These are phyloP conservation scores for Myotis lucifugus DNA, from an alignment of 2,113 vertebrate genomes.

Conservation along the genomic window DNA sequence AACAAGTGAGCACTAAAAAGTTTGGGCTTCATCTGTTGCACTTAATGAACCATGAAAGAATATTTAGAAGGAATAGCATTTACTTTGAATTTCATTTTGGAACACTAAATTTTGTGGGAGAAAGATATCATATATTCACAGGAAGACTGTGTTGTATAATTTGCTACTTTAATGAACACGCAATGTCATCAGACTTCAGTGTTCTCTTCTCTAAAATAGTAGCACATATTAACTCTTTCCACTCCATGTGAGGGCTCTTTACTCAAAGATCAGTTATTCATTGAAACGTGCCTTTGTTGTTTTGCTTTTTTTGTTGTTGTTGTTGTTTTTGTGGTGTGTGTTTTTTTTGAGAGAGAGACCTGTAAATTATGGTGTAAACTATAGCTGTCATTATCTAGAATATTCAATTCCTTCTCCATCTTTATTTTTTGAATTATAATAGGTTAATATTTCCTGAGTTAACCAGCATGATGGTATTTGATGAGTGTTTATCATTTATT, in stretches of 20 bases:
- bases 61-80: neutral
- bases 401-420: neutral
- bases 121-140: neutral
- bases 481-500: neutral
- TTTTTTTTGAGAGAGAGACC: neutral
- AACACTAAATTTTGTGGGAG: neutral
- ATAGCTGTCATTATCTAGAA: neutral
- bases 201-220: neutral
- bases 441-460: neutral
- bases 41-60: neutral
- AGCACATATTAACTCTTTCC: neutral
- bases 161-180: neutral
- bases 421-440: neutral
- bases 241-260: neutral
- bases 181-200: neutral
- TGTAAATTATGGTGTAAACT: neutral
- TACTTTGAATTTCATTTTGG: neutral
- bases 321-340: neutral
- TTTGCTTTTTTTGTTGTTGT: neutral
- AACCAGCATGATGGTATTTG: neutral
- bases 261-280: neutral
- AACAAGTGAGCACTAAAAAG: neutral
- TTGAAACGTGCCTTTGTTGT: neutral
- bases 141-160: neutral
- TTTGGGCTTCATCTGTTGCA: neutral